Base-by-base conservation (phyloP, 2,888 invertebrate species). In the Napeogenes inachia region DNA sequence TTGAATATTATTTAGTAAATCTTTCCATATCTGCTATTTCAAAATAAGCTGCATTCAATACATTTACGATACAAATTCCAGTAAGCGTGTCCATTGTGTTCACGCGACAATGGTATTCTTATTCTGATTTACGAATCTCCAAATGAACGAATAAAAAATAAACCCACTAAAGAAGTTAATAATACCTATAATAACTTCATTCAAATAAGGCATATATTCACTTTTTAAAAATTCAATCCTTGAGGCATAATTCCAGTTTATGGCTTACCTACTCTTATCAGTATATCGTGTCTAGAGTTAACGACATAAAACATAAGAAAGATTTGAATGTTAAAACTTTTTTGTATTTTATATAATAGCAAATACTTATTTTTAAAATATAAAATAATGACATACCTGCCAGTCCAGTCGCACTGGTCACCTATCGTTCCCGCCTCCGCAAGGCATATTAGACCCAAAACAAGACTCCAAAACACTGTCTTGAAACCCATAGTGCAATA, bases 401-500 rank as follows among this genome's bases (percentile, higher is more conserved):
- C 93, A 74, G 91, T 92, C 93, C 93, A 93, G 85, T 93, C 93
- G 84, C 93, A 93, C 79, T 93, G 93, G 78, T 93, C 93, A 74
- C 93, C 93, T 82, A 93, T 92, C 77, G 92, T 87, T 67, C 90
- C 90, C 79, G 92, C 92, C 81, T 91, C 86, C 80, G 83, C 88
- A 80, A 78, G 73, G 71, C 78, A 81, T 69, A 81, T 76, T 73
- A 87, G 73, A 71, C 81, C 80, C 76, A 88, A 80, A 79, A 88
- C 75, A 77, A 88, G 59, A 75, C 84, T 85, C 87, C 87, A 89
- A 79, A 86, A 77, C 72, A 83, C 74, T 70, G 74, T 75, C 74
- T 76, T 72, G 67, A 71, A 70, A 73, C 77, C 72, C 87, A 89
- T 89, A 73, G 74, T 81, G 71, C 47, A 61, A 56, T 63, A 60